Conservation (phyloP, 2,113 vertebrate species). For the Bubo scandiacus region DNA sequence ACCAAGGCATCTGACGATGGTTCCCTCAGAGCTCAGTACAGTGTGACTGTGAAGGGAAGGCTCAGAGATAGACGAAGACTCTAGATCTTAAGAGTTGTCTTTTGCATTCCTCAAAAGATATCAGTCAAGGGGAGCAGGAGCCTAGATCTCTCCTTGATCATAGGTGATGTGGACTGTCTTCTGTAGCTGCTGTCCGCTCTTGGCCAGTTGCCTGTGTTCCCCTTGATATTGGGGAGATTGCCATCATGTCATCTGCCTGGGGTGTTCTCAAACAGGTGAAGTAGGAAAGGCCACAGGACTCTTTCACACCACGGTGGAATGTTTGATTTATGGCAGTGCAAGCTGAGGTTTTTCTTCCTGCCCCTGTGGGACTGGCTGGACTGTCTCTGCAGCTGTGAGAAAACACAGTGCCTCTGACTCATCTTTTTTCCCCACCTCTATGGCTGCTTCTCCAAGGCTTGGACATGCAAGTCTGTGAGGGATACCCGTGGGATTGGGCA, state of each 20-base stretch:
- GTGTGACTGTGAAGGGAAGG: not conserved
- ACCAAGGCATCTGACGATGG: rapidly evolving
- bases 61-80: not conserved
- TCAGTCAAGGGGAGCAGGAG: not conserved
- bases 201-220: not conserved
- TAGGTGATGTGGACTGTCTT: not conserved
- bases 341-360: not conserved
- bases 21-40: not conserved
- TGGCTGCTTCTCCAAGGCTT: not conserved
- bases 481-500: not conserved
- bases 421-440: not conserved
- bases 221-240: not conserved
- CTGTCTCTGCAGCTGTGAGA: not conserved
- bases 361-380: not conserved
- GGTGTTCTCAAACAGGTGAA: not conserved
- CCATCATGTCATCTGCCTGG: not conserved
- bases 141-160: not conserved
- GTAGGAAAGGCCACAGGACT: not conserved
- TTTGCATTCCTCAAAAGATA: not conserved
- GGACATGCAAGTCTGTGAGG: not conserved
- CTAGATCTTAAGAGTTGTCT: not conserved
- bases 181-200: not conserved
- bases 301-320: not conserved
- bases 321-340: not conserved
- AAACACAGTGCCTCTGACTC: not conserved